Conservation (phyloP, 1,140 invertebrate genomes). For the Drosophila pachea region DNA sequence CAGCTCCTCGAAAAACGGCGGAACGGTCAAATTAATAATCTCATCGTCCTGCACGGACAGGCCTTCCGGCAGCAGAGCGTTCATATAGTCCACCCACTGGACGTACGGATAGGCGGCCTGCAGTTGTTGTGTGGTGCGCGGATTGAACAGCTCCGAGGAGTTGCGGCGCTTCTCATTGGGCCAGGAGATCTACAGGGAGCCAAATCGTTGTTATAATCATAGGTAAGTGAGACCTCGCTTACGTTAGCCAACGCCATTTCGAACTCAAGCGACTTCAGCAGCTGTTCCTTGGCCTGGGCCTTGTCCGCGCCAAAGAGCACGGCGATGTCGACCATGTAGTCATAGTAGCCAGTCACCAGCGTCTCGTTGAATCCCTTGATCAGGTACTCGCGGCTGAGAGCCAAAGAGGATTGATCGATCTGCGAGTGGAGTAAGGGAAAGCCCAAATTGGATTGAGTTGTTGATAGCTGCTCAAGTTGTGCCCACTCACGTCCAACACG, state of each 20-base stretch:
- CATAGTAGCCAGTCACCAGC: conserved; percentile 88
- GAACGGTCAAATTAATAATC: conserved; percentile 89
- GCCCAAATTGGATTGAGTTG: background rate
- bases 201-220: background rate
- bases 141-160: conserved; percentile 93
- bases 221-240: conserved; percentile 31
- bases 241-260: conserved; percentile 97
- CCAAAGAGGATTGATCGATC: conserved; percentile 95
- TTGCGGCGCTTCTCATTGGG: conserved; percentile 94
- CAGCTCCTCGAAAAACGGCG: conserved; percentile 86
- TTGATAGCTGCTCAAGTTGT: background rate
- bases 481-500: conserved; percentile 90
- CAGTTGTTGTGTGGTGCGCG: conserved; percentile 89
- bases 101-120: conserved; percentile 84
- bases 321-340: conserved; percentile 93
- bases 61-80: conserved; percentile 84
- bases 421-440: conserved; percentile 72
- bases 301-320: conserved; percentile 90
- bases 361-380: conserved; percentile 90
- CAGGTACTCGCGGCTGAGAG: conserved; percentile 92
- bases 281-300: conserved; percentile 84
- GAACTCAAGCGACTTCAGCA: conserved; percentile 91
- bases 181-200: conserved; percentile 86
- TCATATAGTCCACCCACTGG: conserved; percentile 85
- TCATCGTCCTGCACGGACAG: conserved; percentile 84